Percentiles rank a stretch among this genome's conserved stretches.
Conservation (phyloP, 2,797 vertebrate genomes). For the Mormyrops attenuatus region DNA sequence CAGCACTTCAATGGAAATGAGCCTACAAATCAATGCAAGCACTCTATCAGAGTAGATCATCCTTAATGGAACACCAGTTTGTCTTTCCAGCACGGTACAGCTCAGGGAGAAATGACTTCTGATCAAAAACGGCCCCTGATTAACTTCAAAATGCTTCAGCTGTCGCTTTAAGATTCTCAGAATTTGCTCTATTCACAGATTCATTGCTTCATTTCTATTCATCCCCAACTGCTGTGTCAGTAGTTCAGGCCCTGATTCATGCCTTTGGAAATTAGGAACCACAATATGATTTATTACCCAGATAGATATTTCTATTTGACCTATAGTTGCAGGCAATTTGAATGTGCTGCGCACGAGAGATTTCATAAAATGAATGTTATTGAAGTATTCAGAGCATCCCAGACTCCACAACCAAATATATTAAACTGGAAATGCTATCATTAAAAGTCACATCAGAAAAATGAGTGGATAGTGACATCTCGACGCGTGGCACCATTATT, state of each 20-base stretch:
- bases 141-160: neutral
- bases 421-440: neutral
- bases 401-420: neutral
- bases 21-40: neutral
- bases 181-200: neutral
- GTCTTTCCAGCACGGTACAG: neutral
- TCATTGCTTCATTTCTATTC: neutral
- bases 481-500: neutral
- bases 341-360: neutral
- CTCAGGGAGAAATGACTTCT: neutral
- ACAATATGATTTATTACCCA: neutral
- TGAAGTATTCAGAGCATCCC: neutral
- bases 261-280: neutral
- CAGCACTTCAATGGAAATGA: neutral
- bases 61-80: neutral
- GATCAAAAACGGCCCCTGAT: neutral
- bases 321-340: neutral
- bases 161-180: neutral
- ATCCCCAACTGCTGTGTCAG: neutral
- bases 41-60: neutral
- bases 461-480: neutral
- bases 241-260: neutral
- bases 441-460: neutral
- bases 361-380: neutral
- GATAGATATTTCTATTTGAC: neutral